Evolutionary conservation across 2,888 invertebrate genomes (phyloP), one percentile per base, ranked within the genome.

Genomic region (Tipula confusa): DNA sequence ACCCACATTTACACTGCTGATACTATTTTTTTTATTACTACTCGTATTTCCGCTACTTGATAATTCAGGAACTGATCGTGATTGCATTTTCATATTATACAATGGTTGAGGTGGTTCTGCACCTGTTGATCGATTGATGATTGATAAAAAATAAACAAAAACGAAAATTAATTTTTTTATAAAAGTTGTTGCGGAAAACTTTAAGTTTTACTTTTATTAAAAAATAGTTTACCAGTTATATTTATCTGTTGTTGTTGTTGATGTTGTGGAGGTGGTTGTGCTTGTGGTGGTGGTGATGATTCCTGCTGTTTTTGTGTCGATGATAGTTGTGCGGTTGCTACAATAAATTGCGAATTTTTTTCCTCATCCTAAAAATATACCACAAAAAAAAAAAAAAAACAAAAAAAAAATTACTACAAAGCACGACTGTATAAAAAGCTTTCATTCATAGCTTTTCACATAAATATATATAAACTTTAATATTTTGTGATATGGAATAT

Each of bases 301-400:
- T 33, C 7, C 33, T 64, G 64, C 24, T 64, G 29, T n/a, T 80
- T 29, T 29, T 29, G 29, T 80, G 80, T 9, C 11, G 79, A 48
- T 31, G 81, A n/a, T 13, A 83, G 82, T 84, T 84, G 84, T 33
- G 84, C 83, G 11, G 85, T 85, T 83, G 85, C 84, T 43, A 85
- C 83, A 82, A 85, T 83, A 83, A 84, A 84, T 24, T 85, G 85
- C 9, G 84, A 83, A 82, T 84, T 84, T 84, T 83, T 84, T 29
- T 85, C 85, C 82, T 85, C 85, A 83, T 85, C 83, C 83, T 85
- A 79, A 29, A 84, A 84, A 80, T 29, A 80, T n/a, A n/a, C n/a
- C n/a, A n/a, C n/a, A n/a, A n/a, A n/a, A n/a, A n/a, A n/a, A n/a
- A n/a, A n/a, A n/a, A n/a, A n/a, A n/a, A n/a, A 80, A 80, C 18